phyloP scores from a whole-genome alignment of 2,888 invertebrate species.

The Cephus spinipes region DNA sequence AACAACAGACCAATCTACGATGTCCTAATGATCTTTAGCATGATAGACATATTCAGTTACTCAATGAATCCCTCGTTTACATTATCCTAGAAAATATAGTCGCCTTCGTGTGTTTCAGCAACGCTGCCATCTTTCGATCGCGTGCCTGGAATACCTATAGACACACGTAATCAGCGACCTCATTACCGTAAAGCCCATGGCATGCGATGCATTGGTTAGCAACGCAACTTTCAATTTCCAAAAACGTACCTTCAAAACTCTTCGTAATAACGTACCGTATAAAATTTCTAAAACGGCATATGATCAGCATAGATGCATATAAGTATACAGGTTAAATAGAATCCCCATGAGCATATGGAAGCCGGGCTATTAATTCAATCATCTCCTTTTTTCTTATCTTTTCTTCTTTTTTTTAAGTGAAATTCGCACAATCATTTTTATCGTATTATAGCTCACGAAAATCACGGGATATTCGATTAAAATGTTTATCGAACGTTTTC shows the following conservation, averaged over 20 bases:
- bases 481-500: slow-evolving; percentile 15
- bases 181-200: background rate
- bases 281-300: background rate
- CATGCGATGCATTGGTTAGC: background rate
- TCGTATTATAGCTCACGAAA: background rate
- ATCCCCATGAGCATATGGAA: background rate
- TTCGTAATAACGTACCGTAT: background rate
- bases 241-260: background rate
- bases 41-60: background rate
- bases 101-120: background rate
- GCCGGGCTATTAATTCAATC: background rate
- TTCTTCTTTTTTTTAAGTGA: background rate
- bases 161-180: background rate
- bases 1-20: background rate
- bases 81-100: background rate
- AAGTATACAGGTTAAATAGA: background rate
- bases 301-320: background rate
- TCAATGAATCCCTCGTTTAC: background rate
- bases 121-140: background rate
- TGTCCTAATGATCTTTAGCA: background rate
- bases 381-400: too few relatives aligned
- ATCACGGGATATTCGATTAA: slow-evolving; percentile 12
- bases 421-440: background rate
- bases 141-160: background rate
- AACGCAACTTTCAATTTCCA: background rate